A percentile compares a stretch with the other conserved stretches of the same genome.
These are phyloP conservation scores for Elaeidobius kamerunicus DNA, from an alignment of 2,888 invertebrate genomes.

Conservation along the genomic window DNA sequence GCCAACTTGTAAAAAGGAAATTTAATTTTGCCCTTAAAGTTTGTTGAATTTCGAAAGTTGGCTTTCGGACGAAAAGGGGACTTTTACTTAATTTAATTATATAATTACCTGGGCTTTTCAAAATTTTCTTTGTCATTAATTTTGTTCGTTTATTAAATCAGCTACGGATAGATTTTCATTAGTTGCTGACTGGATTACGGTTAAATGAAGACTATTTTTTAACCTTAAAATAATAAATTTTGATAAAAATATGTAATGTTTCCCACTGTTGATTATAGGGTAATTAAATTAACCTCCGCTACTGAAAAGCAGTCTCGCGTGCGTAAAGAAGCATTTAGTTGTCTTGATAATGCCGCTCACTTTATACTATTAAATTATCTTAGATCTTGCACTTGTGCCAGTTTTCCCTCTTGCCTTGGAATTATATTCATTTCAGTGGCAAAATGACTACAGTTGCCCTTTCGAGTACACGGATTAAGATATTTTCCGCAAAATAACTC, in stretches of 20 bases:
- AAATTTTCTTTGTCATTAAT: constrained; percentile 14
- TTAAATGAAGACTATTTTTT: no score
- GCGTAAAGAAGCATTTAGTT: constrained; percentile 25
- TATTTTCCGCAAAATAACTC: constrained; percentile 23
- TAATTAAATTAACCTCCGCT: constrained; percentile 7
- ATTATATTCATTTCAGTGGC: constrained; percentile 25
- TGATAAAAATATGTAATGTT: no score
- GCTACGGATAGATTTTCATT: constrained; percentile 5
- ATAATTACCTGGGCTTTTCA: constrained; percentile 18
- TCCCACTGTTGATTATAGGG: no score
- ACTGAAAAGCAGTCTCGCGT: constrained; percentile 18
- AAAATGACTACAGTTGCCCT: constrained; percentile 17
- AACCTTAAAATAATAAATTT: no score
- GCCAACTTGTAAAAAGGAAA: constrained; percentile 14
- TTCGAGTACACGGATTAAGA: constrained; percentile 20
- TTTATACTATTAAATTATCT: constrained; percentile 31
- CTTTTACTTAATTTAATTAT: constrained; percentile 23
- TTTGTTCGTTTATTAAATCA: constrained; percentile 13
- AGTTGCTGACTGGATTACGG: neutral
- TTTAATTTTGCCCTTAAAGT: constrained; percentile 23
- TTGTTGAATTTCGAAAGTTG: constrained; percentile 18
- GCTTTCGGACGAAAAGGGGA: constrained; percentile 6
- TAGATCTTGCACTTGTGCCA: constrained; percentile 27
- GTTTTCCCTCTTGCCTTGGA: constrained; percentile 26
- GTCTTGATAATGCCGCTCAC: constrained; percentile 27